A percentile compares a stretch with the other conserved stretches of the same genome.
phyloP scores from a whole-genome alignment of 2,888 invertebrate species.

The Lasius fuliginosus region DNA sequence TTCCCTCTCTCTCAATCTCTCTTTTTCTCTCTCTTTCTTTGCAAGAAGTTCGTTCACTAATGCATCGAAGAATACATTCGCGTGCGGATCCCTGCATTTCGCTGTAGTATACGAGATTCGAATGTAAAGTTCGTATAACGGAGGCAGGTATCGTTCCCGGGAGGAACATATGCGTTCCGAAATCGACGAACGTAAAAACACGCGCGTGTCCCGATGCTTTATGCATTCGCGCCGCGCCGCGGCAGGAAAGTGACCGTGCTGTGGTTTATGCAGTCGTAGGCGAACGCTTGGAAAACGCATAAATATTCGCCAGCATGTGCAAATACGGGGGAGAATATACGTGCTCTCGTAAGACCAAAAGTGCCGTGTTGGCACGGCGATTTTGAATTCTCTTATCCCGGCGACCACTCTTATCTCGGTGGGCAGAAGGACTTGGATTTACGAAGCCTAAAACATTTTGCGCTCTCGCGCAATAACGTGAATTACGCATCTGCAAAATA shows the following conservation, averaged over 20 bases:
- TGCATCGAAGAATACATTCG: background rate
- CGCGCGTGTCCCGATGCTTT: constrained; percentile 60
- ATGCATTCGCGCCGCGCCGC: constrained; percentile 53
- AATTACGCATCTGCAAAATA: constrained; percentile 49
- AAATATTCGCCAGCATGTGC: constrained; percentile 64
- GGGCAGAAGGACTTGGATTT: constrained; percentile 59
- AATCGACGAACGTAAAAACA: constrained; percentile 57
- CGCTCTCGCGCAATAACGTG: constrained; percentile 24
- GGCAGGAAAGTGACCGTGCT: constrained; percentile 22
- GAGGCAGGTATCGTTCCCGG: constrained; percentile 32
- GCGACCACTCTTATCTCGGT: constrained; percentile 57
- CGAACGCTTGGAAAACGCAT: constrained; percentile 62
- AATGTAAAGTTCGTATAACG: constrained; percentile 37
- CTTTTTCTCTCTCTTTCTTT: background rate
- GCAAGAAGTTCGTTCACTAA: background rate
- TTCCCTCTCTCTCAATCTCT: background rate
- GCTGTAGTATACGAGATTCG: background rate
- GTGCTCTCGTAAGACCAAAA: constrained; percentile 62
- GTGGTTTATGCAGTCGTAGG: constrained; percentile 71
- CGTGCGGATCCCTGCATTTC: background rate
- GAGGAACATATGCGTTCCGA: constrained; percentile 45
- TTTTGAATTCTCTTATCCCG: constrained; percentile 59
- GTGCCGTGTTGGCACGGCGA: constrained; percentile 62
- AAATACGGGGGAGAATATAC: constrained; percentile 46
- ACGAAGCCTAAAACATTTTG: constrained; percentile 34